phyloP scores from a whole-genome alignment of 2,797 vertebrate genomes.

The Liasis olivaceus region DNA sequence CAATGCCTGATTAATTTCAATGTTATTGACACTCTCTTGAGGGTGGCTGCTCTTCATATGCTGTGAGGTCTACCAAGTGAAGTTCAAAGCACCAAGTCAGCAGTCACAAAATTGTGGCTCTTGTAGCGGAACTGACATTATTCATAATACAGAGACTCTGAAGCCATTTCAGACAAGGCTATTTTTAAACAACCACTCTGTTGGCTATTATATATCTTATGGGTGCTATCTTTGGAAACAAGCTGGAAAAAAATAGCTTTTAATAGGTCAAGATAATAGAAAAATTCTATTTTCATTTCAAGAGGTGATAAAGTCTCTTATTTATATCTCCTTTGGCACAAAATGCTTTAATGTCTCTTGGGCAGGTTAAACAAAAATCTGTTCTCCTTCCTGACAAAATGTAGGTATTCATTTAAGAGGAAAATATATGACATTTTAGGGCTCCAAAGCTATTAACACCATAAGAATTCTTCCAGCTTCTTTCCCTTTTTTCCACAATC shows the following conservation, averaged over 20 bases:
- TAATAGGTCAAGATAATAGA: constrained; percentile 8
- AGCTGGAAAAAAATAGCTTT: background rate
- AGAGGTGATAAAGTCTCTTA: background rate
- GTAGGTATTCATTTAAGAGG: constrained; percentile 5
- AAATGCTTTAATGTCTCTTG: background rate
- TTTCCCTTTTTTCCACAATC: background rate
- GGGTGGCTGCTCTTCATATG: background rate
- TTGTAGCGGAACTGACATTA: background rate
- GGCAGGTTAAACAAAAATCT: background rate
- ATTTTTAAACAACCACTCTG: background rate
- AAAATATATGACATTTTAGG: background rate
- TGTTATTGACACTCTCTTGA: background rate
- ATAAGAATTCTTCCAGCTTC: background rate
- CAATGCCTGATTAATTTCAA: background rate
- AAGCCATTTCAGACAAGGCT: background rate
- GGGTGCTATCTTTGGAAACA: background rate
- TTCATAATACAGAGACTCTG: background rate
- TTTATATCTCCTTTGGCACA: background rate
- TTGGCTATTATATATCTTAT: background rate
- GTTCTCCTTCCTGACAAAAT: background rate
- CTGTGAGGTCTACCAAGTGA: background rate
- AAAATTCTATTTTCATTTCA: background rate
- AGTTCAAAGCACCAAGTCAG: background rate
- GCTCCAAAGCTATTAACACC: background rate
- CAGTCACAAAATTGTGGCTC: background rate